phyloP scores from a whole-genome alignment of 1,140 invertebrate genomes.

The Leptonema lineaticorne region DNA sequence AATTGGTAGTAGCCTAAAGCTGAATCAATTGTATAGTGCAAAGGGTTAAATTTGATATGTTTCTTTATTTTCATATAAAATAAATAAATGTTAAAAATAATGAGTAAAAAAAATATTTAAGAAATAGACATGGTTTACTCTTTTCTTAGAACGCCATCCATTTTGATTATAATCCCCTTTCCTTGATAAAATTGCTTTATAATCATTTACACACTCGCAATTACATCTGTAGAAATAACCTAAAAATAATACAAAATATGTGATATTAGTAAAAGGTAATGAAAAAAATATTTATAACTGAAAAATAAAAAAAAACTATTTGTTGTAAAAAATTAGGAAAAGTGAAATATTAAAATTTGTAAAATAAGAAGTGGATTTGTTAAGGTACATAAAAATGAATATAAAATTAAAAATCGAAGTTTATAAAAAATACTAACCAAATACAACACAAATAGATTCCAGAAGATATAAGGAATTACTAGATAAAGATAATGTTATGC shows the following conservation, averaged over 20 bases:
- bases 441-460: constrained; percentile 42
- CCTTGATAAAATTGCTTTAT: constrained; percentile 27
- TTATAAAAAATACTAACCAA: constrained; percentile 43
- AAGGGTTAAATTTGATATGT: too few species aligned
- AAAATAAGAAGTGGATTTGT: background rate
- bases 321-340: background rate
- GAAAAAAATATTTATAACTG: too few species aligned
- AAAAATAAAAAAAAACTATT: background rate
- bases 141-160: too few species aligned
- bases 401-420: background rate
- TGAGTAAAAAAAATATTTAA: constrained; percentile 3
- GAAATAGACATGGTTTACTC: constrained; percentile 20
- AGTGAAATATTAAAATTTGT: background rate
- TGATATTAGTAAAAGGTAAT: too few species aligned
- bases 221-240: constrained; percentile 46
- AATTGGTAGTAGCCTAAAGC: too few species aligned
- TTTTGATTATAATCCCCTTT: too few species aligned
- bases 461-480: constrained; percentile 44
- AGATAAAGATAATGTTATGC: constrained; percentile 43
- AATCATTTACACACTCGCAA: constrained; percentile 34
- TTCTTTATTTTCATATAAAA: too few species aligned
- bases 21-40: too few species aligned
- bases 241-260: constrained; percentile 36
- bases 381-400: background rate
- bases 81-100: too few species aligned